Base-by-base conservation (phyloP, 2,113 vertebrate species). In the Pygoscelis adeliae region DNA sequence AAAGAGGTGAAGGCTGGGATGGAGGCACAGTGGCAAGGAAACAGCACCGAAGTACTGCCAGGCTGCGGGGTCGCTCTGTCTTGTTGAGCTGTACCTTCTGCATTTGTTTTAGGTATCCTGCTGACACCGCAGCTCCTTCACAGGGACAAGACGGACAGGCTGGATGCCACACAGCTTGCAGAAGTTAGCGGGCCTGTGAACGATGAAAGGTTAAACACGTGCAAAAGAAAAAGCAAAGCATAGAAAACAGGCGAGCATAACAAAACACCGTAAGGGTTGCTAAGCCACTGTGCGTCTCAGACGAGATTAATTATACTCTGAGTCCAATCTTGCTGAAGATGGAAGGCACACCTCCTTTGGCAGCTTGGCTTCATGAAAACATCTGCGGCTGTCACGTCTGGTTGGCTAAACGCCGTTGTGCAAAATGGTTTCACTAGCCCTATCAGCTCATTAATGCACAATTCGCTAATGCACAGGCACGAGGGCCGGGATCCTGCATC, bases 121-220 rank as follows among this genome's bases (percentile, higher is more conserved):
- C 52, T 83, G 70, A 73, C 78, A 32, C 20, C 2, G 7, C 67
- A 74, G n/a, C 47, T 69, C 79, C 66, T 76, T 65, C 73, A 10
- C 15, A 10, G 23, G 46, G 40, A 11, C 26, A 14, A 46, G 58
- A 65, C 0, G 4, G 61, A 6, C 34, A 65, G 62, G 44, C 30
- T 62, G 93, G 44, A 21, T 29, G 14, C 53, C 63, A 5, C 42
- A 9, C 38, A 46, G 2, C 1, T 9, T n/a, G 46, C 36, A 42
- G 19, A 30, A 87, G 42, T 8, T 17, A 85, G 40, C 1, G 1
- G 65, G 19, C 9, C 27, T 38, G 36, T 6, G 69, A 52, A 44
- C 0, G 23, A 42, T 27, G 11, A 47, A 63, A 88, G 12, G 47
- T 52, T 38, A 50, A 62, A 76, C 14, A 4, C 0, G 0, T 1